Conservation (phyloP, 2,888 invertebrate genomes). For the Exephanes ischioxanthus region DNA sequence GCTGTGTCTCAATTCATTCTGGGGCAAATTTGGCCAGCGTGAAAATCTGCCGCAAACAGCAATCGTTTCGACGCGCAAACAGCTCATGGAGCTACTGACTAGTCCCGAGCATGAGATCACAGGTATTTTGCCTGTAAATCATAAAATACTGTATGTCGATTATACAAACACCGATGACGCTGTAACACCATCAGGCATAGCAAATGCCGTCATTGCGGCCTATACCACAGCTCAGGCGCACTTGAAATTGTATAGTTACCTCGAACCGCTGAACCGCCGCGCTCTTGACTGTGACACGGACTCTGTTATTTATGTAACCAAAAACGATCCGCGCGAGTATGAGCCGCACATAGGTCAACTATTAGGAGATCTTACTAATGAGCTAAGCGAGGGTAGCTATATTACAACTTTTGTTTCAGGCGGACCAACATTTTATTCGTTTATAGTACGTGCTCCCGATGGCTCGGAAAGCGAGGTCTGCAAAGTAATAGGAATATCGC, state of each 20-base stretch:
- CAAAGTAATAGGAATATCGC: slow-evolving; percentile 20
- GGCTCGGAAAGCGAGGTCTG: slow-evolving; percentile 22
- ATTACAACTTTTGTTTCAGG: slow-evolving; percentile 19
- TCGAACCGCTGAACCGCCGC: slow-evolving; percentile 75
- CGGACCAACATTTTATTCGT: slow-evolving; percentile 16
- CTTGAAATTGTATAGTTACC: slow-evolving; percentile 75
- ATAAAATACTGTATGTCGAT: too few species aligned
- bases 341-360: slow-evolving; percentile 16
- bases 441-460: slow-evolving; percentile 7
- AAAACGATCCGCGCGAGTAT: neutral
- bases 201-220: too few species aligned
- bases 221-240: too few species aligned
- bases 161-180: too few species aligned
- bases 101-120: too few species aligned
- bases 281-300: slow-evolving; percentile 82
- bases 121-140: too few species aligned
- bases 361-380: slow-evolving; percentile 11
- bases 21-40: too few species aligned
- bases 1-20: too few species aligned
- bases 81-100: too few species aligned
- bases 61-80: too few species aligned
- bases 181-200: too few species aligned
- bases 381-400: neutral
- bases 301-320: slow-evolving; percentile 75
- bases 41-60: too few species aligned